A percentile compares a stretch with the other conserved stretches of the same genome.
Evolutionary conservation across 2,797 vertebrate species (phyloP).

Genomic region (Chelon auratus): DNA sequence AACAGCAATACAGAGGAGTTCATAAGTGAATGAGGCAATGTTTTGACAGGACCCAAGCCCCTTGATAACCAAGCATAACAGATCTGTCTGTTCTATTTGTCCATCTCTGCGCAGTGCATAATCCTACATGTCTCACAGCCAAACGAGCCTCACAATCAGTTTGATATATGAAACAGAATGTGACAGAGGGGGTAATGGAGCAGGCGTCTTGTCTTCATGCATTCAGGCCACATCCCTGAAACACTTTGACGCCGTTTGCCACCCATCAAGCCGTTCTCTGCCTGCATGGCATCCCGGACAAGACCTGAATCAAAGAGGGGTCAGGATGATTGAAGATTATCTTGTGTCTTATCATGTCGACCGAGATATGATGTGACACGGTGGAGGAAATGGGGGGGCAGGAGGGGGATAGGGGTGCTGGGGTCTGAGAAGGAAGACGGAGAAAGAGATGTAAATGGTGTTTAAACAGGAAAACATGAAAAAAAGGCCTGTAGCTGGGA

Average conservation of each 20-base stretch:
- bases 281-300: conserved; percentile 50
- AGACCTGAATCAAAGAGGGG: conserved; percentile 70
- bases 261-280: conserved; percentile 38
- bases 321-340: conserved; percentile 71
- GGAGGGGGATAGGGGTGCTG: neutral
- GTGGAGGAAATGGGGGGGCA: neutral
- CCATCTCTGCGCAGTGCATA: conserved; percentile 73
- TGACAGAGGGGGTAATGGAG: conserved; percentile 77
- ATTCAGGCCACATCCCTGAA: conserved; percentile 57
- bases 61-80: conserved; percentile 76
- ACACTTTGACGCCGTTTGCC: conserved; percentile 53
- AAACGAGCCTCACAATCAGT: conserved; percentile 59
- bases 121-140: conserved; percentile 77
- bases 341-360: conserved; percentile 64
- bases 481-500: conserved; percentile 14
- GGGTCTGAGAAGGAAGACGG: conserved; percentile 5
- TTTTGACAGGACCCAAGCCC: conserved; percentile 74
- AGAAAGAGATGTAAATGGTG: conserved; percentile 44
- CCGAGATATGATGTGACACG: conserved; percentile 70
- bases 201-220: conserved; percentile 61
- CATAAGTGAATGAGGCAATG: conserved; percentile 61
- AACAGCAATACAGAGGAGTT: conserved; percentile 42
- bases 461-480: conserved; percentile 56
- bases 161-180: conserved; percentile 73
- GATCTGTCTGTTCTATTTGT: conserved; percentile 80